Percentiles rank a stretch among this genome's conserved stretches.
Conservation (phyloP, 1,140 invertebrate genomes). For the Geopemphigus sp. region DNA sequence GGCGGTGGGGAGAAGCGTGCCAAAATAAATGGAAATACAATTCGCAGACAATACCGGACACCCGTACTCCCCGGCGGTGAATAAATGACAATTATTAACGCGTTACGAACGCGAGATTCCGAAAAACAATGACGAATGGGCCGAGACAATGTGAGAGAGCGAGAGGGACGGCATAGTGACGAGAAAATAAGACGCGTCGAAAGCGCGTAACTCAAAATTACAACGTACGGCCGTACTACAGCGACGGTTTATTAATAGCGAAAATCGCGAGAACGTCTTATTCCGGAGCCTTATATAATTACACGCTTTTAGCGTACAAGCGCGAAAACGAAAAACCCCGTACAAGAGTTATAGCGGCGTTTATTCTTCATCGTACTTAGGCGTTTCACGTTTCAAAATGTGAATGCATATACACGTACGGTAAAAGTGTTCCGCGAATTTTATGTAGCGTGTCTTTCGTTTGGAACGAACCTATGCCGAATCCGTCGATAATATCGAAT, state of each 20-base stretch:
- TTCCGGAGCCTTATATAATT: too few relatives aligned
- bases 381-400: background rate
- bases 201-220: too few relatives aligned
- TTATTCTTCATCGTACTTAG: background rate
- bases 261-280: too few relatives aligned
- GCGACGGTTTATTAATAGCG: too few relatives aligned
- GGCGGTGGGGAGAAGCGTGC: conserved; percentile 9
- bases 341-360: background rate
- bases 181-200: too few relatives aligned
- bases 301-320: too few relatives aligned
- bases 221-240: too few relatives aligned
- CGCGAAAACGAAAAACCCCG: too few relatives aligned
- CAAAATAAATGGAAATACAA: background rate
- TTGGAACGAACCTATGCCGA: background rate
- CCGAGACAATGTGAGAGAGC: background rate
- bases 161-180: background rate
- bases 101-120: background rate
- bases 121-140: too few relatives aligned
- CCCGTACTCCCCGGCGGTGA: background rate
- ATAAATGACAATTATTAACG: background rate
- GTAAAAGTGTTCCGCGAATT: background rate
- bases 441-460: background rate
- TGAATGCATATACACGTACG: background rate
- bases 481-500: too few relatives aligned
- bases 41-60: background rate